Conservation (phyloP, 53 echinoderm and acorn worm species). For the Antedon mediterranea region DNA sequence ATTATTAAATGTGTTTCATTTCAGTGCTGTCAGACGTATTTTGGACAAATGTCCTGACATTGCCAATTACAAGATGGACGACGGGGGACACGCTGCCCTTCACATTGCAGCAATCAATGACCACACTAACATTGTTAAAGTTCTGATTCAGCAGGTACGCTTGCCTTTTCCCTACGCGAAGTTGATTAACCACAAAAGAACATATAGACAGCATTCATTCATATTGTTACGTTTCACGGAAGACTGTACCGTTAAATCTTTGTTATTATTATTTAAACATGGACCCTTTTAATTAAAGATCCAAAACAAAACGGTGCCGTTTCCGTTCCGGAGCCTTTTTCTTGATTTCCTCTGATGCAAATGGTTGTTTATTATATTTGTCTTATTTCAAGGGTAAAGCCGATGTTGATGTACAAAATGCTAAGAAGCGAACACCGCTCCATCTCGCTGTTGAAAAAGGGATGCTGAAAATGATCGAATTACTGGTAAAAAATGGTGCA, state of each 20-base stretch:
- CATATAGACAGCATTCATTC: no score
- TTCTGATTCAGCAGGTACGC: slow-evolving; percentile 4
- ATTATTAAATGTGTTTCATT: no score
- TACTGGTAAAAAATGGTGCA: slow-evolving; percentile 30
- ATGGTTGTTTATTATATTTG: background rate
- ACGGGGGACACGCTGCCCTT: slow-evolving; percentile 11
- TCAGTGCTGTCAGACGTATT: background rate
- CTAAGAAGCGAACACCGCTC: background rate
- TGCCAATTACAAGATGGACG: background rate
- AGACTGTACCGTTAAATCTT: no score
- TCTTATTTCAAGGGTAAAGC: background rate
- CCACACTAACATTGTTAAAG: slow-evolving; percentile 8
- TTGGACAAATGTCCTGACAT: background rate
- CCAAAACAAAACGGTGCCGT: no score
- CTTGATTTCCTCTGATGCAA: no score
- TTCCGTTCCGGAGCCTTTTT: no score
- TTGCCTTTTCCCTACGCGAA: no score
- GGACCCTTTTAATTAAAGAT: no score
- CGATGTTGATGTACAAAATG: background rate
- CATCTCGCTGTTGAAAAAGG: slow-evolving; percentile 18
- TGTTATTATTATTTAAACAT: no score
- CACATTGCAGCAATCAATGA: slow-evolving; percentile 38
- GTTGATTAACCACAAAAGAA: no score
- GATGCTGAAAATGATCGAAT: slow-evolving; percentile 17
- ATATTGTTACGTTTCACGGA: no score